These are phyloP conservation scores for Grantiella picta DNA, from an alignment of 2,113 vertebrate genomes.

Conservation along the genomic window DNA sequence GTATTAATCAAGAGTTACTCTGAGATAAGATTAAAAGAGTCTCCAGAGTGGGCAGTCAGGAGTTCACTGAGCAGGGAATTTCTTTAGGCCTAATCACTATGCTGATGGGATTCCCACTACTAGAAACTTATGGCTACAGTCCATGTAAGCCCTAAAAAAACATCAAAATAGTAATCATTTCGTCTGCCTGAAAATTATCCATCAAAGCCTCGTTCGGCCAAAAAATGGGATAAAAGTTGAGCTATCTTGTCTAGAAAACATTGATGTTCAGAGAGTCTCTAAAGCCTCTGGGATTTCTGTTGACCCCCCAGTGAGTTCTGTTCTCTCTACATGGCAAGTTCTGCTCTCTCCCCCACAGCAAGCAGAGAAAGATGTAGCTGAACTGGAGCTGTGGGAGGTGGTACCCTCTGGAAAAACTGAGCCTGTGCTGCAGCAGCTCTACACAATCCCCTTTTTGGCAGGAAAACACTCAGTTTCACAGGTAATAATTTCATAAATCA, in stretches of 20 bases:
- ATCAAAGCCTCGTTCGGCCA: not conserved
- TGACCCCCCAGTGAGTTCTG: not conserved
- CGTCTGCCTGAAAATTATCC: not conserved
- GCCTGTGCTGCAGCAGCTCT: not conserved
- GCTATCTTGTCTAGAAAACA: not conserved
- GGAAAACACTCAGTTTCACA: not conserved
- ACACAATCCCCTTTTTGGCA: not conserved
- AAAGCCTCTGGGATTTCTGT: not conserved
- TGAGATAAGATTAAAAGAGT: not conserved
- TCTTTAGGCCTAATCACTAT: not conserved
- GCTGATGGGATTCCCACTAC: not conserved
- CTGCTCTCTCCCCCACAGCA: not conserved
- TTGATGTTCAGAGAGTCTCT: not conserved
- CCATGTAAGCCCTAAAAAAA: not conserved
- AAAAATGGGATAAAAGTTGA: not conserved
- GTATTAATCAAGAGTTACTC: not conserved
- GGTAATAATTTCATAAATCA: not conserved
- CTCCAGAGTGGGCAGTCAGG: not conserved
- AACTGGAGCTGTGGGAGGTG: not conserved
- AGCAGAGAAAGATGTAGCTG: not conserved
- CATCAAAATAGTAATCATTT: not conserved
- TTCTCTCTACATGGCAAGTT: not conserved
- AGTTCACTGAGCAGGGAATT: not conserved
- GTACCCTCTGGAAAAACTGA: not conserved
- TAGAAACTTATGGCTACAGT: not conserved